Evolutionary conservation across 2,888 invertebrate species (phyloP).

Genomic region (Copidosoma aretas): DNA sequence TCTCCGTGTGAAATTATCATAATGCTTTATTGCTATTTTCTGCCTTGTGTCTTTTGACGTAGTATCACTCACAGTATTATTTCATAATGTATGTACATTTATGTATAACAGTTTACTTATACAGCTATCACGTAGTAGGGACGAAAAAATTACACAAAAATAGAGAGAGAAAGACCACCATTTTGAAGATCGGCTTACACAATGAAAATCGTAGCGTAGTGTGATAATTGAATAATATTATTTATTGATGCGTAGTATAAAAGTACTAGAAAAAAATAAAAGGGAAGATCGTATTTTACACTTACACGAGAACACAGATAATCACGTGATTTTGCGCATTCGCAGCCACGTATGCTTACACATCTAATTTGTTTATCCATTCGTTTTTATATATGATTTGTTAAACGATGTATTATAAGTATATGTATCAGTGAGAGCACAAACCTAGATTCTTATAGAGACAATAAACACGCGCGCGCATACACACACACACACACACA

Average conservation of each 20-base stretch:
- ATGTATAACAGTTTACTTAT: neutral
- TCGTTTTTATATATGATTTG: too few species aligned
- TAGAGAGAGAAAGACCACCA: conserved; percentile 4
- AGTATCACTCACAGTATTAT: conserved; percentile 28
- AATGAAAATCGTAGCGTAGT: conserved; percentile 15
- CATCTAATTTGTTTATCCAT: conserved; percentile 11
- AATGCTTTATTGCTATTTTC: conserved; percentile 37
- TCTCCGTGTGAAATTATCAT: conserved; percentile 31
- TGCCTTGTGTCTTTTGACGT: too few species aligned
- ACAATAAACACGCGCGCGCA: neutral
- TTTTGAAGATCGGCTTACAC: neutral
- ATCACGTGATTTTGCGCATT: conserved; percentile 41
- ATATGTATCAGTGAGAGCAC: conserved; percentile 32
- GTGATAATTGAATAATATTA: conserved; percentile 5
- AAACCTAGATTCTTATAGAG: conserved; percentile 34
- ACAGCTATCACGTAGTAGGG: conserved; percentile 19
- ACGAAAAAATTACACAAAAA: conserved; percentile 14
- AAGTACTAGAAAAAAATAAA: conserved; percentile 20
- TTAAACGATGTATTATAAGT: too few species aligned
- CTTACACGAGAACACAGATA: conserved; percentile 52
- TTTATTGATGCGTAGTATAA: conserved; percentile 2
- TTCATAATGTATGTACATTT: neutral
- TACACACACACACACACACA: neutral
- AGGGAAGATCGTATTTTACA: conserved; percentile 55
- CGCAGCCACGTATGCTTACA: conserved; percentile 33